Percentiles rank a stretch among this genome's conserved stretches.
These are phyloP conservation scores for Apoda limacodes DNA, from an alignment of 2,888 invertebrate species.

Conservation along the genomic window DNA sequence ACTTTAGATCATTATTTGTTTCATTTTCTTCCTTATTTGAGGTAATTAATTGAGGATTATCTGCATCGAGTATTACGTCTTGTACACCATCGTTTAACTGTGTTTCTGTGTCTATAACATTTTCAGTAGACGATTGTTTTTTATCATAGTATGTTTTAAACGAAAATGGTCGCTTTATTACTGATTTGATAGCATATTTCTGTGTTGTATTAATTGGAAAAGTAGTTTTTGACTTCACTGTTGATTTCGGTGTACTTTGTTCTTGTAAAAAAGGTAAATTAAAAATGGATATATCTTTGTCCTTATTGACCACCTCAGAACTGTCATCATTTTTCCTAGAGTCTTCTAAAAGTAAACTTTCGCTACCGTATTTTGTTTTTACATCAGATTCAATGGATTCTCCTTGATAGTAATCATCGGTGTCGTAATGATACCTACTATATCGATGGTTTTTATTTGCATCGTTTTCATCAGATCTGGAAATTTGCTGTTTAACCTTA, in stretches of 20 bases:
- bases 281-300: constrained; percentile 35
- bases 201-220: constrained; percentile 26
- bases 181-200: constrained; percentile 46
- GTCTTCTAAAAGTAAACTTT: constrained; percentile 25
- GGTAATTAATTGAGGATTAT: too few species aligned
- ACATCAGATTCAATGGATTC: constrained; percentile 23
- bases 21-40: too few species aligned
- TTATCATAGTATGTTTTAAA: constrained; percentile 26
- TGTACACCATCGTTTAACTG: constrained; percentile 31
- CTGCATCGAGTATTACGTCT: constrained; percentile 23
- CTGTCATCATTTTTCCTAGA: constrained; percentile 34
- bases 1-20: too few species aligned
- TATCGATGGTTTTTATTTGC: constrained; percentile 24
- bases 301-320: constrained; percentile 29
- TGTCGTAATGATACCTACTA: constrained; percentile 33
- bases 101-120: constrained; percentile 30
- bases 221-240: constrained; percentile 21
- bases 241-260: constrained; percentile 14
- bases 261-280: constrained; percentile 23
- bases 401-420: constrained; percentile 29
- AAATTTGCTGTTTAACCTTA: constrained; percentile 8
- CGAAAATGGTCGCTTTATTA: constrained; percentile 41
- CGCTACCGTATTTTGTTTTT: constrained; percentile 21
- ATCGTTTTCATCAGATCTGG: constrained; percentile 17
- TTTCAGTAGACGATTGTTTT: constrained; percentile 33